These are phyloP conservation scores for Mesoligia furuncula DNA, from an alignment of 2,888 invertebrate genomes.

Conservation along the genomic window DNA sequence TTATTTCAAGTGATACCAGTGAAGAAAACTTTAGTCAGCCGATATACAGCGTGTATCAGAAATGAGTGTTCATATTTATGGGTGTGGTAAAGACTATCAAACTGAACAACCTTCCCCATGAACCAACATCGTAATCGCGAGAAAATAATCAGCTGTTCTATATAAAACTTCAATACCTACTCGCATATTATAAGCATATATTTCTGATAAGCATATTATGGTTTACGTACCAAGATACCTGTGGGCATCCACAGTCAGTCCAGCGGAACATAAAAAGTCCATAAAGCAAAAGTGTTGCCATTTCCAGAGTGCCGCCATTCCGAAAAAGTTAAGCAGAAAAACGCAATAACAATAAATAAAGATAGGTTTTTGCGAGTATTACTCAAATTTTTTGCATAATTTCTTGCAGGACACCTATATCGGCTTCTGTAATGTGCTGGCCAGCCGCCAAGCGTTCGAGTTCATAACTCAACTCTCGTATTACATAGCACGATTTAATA, in stretches of 20 bases:
- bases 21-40: no score
- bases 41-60: no score
- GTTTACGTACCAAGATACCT: background rate
- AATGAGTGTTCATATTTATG: no score
- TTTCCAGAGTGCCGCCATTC: background rate
- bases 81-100: no score
- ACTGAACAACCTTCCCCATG: no score
- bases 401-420: conserved; percentile 55
- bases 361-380: conserved; percentile 45
- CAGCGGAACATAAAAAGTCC: background rate
- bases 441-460: conserved; percentile 43
- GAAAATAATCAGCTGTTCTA: no score
- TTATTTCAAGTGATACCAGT: background rate
- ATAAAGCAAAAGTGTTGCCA: background rate
- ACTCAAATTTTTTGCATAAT: conserved; percentile 53
- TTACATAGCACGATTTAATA: conserved; percentile 50
- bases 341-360: conserved; percentile 29
- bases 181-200: background rate
- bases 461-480: conserved; percentile 42
- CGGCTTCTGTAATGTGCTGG: conserved; percentile 46
- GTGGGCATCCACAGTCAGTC: no score
- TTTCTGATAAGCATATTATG: background rate
- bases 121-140: no score
- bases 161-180: no score
- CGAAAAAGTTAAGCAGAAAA: conserved; percentile 20